Conservation (phyloP, 2,113 vertebrate species). For the Etheostoma cragini region DNA sequence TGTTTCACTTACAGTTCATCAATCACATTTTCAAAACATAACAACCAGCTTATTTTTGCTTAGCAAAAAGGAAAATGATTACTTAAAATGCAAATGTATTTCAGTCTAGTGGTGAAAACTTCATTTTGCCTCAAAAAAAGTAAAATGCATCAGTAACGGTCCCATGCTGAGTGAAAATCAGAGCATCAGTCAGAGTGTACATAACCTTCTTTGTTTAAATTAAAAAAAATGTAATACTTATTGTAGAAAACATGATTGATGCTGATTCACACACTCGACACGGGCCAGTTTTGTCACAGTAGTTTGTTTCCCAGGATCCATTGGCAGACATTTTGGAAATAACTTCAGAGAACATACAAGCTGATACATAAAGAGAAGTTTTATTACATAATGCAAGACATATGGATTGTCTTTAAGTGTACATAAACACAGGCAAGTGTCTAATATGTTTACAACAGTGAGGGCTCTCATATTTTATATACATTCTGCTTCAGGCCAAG, state of each 20-base stretch:
- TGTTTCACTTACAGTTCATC: conserved; percentile 12
- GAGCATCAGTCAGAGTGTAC: background rate
- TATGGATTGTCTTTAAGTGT: conserved; percentile 10
- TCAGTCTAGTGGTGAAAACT: background rate
- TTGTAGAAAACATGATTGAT: background rate
- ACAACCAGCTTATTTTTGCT: background rate
- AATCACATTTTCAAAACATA: background rate
- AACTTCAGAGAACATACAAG: background rate
- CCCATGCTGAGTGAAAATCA: background rate
- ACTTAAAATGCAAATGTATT: background rate
- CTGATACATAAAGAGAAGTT: conserved; percentile 14
- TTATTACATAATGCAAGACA: conserved; percentile 49
- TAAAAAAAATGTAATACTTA: background rate
- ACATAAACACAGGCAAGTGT: conserved; percentile 12
- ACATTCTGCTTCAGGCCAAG: background rate
- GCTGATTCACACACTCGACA: background rate
- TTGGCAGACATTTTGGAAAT: conserved; percentile 1
- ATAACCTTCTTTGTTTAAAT: background rate
- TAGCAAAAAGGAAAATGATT: background rate
- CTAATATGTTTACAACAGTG: conserved; percentile 7
- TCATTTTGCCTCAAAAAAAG: background rate
- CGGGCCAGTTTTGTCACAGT: background rate
- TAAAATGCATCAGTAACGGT: background rate
- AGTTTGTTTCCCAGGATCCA: conserved; percentile 12
- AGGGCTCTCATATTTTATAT: conserved; percentile 9